phyloP scores from a whole-genome alignment of 2,113 vertebrate genomes.

The Entelurus aequoreus region DNA sequence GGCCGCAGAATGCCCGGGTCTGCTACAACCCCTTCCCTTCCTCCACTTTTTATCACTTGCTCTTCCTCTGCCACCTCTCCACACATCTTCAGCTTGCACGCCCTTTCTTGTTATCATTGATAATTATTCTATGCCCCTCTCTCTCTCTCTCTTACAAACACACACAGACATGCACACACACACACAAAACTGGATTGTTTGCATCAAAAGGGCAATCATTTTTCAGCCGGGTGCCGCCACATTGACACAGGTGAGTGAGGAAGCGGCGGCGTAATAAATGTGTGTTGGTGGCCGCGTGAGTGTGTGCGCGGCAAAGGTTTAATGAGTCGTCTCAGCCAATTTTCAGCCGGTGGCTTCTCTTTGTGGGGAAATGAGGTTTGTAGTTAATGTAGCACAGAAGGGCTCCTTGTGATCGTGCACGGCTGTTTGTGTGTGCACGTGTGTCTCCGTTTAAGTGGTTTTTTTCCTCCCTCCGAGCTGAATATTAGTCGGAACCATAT shows the following conservation, averaged over 20 bases:
- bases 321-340: slow-evolving; percentile 68
- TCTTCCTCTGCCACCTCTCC: no score
- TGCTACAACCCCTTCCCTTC: no score
- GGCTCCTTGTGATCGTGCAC: slow-evolving; percentile 9
- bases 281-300: slow-evolving; percentile 3
- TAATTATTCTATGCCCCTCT: no score
- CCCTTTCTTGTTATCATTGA: no score
- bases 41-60: no score
- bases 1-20: no score
- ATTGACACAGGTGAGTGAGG: slow-evolving; percentile 39
- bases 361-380: slow-evolving; percentile 67
- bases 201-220: slow-evolving; percentile 43
- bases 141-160: no score
- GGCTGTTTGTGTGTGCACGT: slow-evolving; percentile 6
- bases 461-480: slow-evolving; percentile 46
- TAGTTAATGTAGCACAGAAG: slow-evolving; percentile 68
- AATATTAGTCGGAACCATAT: slow-evolving; percentile 63
- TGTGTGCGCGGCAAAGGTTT: slow-evolving; percentile 52
- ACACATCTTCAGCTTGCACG: no score
- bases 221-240: slow-evolving; percentile 34
- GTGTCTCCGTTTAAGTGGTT: slow-evolving; percentile 40
- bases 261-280: slow-evolving; percentile 21
- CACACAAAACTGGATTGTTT: slow-evolving; percentile 10
- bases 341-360: slow-evolving; percentile 64
- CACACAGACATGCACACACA: slow-evolving; percentile 13